Base-by-base conservation (phyloP, 1,140 invertebrate species). In the Psilanteris sp. region DNA sequence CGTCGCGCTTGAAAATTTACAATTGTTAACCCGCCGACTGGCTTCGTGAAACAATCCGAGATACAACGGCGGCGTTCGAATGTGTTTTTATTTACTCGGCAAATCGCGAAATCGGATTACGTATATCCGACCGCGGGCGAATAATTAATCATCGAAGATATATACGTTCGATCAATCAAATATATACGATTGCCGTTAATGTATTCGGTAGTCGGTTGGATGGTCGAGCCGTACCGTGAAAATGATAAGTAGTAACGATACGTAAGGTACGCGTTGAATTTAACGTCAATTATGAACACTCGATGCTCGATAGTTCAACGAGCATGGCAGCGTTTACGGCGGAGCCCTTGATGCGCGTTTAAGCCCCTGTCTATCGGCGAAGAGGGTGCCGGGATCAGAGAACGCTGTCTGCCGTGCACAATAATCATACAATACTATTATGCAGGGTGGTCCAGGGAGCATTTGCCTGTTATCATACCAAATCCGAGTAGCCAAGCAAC, bases 401-500 rank as follows among this genome's bases (percentile, higher is more conserved):
- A 77, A 72, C 62, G 57, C 62, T 74, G 67, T 71, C 66, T 77
- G 31, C 62, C 66, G 64, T 82, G 34, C 44, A 59, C 66, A 71
- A 80, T 83, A 82, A 83, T 82, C 79, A 76, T 68, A 67, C 64
- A 66, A 54, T 61, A 72, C 78, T 74, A 81, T 83, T 83, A 83
- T 81, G 77, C 78, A 67, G 70, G 57, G 50, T 76, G 70, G 74
- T 66, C 80, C 72, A 68, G 52, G 43, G 55, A 75, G 39, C 34
- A 37, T 52, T 64, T 31, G 78, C 66, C 55, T 74, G 67, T 76
- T 81, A 83, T 81, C 79, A 77, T 75, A 29, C 57, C 59, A 79
- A 80, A 82, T 82, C 79, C 79, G 66, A 64, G 78, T 79, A 82
- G 79, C 79, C 76, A 73, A 80, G 81, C 82, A 82, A 82, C 82